These are phyloP conservation scores for Proteles cristata DNA, from an alignment of 2,113 vertebrate species.

Conservation along the genomic window DNA sequence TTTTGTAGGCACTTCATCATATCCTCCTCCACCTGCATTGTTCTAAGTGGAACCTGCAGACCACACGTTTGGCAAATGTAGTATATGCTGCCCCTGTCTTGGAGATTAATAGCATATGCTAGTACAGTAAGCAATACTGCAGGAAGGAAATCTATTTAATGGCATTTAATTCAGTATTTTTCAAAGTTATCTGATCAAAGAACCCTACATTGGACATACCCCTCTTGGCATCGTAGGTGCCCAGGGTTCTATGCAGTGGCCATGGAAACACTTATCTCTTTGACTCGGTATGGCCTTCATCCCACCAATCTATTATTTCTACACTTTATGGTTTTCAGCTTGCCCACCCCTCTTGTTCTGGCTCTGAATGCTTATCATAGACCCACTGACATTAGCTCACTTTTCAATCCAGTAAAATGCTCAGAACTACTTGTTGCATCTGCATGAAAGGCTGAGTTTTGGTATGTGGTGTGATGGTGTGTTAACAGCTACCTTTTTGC, in stretches of 20 bases:
- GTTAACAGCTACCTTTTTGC: background rate
- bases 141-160: background rate
- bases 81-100: background rate
- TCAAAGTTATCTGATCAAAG: background rate
- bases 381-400: background rate
- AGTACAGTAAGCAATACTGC: background rate
- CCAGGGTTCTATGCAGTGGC: background rate
- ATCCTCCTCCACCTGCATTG: background rate
- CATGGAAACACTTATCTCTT: background rate
- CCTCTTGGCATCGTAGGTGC: background rate
- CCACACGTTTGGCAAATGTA: background rate
- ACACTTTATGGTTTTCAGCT: background rate
- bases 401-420: conserved; percentile 8
- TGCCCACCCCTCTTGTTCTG: background rate
- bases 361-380: background rate
- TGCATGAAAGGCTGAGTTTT: background rate
- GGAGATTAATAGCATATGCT: background rate
- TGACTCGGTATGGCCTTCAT: background rate
- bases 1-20: background rate
- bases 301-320: background rate
- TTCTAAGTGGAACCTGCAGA: background rate
- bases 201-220: background rate
- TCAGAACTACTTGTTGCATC: conserved; percentile 6
- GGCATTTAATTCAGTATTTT: background rate
- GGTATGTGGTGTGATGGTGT: background rate